Evolutionary conservation across 2,797 vertebrate genomes (phyloP).

Genomic region (Muraenolepis orangiensis): DNA sequence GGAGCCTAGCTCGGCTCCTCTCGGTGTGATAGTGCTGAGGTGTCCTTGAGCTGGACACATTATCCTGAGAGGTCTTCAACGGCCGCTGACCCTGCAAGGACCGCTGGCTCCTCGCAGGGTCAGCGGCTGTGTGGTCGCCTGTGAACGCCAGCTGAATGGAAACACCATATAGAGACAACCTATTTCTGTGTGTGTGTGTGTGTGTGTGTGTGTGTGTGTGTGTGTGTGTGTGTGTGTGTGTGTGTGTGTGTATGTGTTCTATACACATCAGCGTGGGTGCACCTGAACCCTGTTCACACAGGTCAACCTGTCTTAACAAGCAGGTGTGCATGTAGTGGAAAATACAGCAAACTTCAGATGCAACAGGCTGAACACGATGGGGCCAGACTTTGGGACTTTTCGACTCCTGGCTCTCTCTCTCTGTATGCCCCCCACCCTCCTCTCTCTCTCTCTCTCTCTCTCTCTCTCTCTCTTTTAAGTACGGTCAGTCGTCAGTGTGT

Average conservation of each 20-base stretch:
- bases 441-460: too few relatives aligned
- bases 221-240: conserved; percentile 4
- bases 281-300: neutral
- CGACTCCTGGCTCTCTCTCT: neutral
- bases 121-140: too few relatives aligned
- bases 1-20: too few relatives aligned
- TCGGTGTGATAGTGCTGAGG: too few relatives aligned
- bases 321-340: neutral
- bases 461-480: neutral
- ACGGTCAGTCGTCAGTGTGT: neutral
- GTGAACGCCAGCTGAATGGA: too few relatives aligned
- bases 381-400: neutral
- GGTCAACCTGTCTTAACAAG: neutral
- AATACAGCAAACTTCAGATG: too few relatives aligned
- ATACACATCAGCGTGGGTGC: neutral
- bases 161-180: conserved; percentile 19
- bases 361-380: neutral
- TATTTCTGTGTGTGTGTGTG: conserved; percentile 14
- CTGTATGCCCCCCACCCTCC: too few relatives aligned
- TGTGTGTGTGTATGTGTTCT: conserved; percentile 4
- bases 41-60: too few relatives aligned
- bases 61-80: too few relatives aligned
- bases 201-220: neutral
- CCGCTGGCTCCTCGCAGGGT: too few relatives aligned
- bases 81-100: too few relatives aligned